phyloP scores from a whole-genome alignment of 2,888 invertebrate species.

The Catocala sponsa region DNA sequence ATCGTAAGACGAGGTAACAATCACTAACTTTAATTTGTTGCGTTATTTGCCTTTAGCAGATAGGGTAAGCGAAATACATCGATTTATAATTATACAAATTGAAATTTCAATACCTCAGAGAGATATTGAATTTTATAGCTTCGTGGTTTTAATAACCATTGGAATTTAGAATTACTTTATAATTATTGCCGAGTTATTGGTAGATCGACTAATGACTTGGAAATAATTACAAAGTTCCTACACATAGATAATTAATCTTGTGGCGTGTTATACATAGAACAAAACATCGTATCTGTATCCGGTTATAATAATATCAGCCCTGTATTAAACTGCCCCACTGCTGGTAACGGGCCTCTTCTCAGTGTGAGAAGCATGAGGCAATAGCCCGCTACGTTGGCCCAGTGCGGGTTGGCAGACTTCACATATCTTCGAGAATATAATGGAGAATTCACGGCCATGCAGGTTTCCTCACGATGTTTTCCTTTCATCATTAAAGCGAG shows the following conservation, averaged over 20 bases:
- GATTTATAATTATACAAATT: conserved; percentile 20
- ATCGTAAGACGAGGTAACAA: conserved; percentile 2
- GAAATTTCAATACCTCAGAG: conserved; percentile 11
- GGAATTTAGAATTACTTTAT: conserved; percentile 4
- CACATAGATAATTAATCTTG: neutral
- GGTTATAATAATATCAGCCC: no score
- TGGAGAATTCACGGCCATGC: no score
- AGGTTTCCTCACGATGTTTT: no score
- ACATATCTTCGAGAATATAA: no score
- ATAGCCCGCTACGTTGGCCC: no score
- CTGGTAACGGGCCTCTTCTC: no score
- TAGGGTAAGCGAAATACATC: conserved; percentile 9
- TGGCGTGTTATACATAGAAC: neutral
- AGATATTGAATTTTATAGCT: conserved; percentile 9
- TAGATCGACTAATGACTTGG: neutral
- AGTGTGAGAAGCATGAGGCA: no score
- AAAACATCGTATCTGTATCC: neutral
- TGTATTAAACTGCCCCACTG: no score
- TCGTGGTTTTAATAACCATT: neutral
- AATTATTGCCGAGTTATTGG: conserved; percentile 5
- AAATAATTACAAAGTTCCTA: conserved; percentile 3
- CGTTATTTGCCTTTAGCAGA: conserved; percentile 24
- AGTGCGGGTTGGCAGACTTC: no score
- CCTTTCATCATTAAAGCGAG: no score
- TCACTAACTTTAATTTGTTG: conserved; percentile 20